Evolutionary conservation across 37 sponge, comb jelly and placozoan species (phyloP).

Genomic region (Crambe crambe): DNA sequence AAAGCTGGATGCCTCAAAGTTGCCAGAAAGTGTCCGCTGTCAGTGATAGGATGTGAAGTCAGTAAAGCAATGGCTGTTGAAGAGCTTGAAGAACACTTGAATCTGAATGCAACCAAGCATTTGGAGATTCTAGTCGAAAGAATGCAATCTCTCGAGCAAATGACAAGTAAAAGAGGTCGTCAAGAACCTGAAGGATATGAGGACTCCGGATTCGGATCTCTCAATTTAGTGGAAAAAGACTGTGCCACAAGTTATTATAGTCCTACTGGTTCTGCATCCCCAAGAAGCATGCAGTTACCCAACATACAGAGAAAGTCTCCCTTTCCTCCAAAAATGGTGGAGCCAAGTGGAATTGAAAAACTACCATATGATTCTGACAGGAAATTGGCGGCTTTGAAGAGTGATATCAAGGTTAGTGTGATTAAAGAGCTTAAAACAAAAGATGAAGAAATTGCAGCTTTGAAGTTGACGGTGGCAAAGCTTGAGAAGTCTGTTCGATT

Average conservation of each 20-base stretch:
- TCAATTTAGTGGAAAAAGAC: constrained; percentile 6
- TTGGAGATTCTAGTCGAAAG: background rate
- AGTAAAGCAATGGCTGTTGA: background rate
- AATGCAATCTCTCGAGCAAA: background rate
- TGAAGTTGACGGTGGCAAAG: constrained; percentile 18
- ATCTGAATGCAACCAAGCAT: background rate
- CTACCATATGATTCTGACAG: too few relatives aligned
- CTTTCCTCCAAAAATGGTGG: background rate
- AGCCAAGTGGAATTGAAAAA: background rate
- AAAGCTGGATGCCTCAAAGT: constrained; percentile 19
- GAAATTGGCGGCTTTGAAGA: background rate
- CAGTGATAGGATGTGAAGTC: background rate
- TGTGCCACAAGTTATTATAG: background rate
- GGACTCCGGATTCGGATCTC: background rate
- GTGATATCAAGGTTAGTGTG: background rate
- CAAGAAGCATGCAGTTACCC: too few relatives aligned
- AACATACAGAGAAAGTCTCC: background rate
- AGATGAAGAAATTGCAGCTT: constrained; percentile 22
- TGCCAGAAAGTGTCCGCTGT: constrained; percentile 16
- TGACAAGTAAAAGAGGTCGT: background rate
- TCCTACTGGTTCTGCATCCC: background rate
- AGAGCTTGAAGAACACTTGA: background rate
- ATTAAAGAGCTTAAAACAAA: background rate
- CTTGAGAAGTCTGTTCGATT: constrained; percentile 42
- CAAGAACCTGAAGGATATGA: background rate